A percentile compares a stretch with the other conserved stretches of the same genome.
Evolutionary conservation across 1,140 invertebrate genomes (phyloP).

Genomic region (Calliphora vicina): DNA sequence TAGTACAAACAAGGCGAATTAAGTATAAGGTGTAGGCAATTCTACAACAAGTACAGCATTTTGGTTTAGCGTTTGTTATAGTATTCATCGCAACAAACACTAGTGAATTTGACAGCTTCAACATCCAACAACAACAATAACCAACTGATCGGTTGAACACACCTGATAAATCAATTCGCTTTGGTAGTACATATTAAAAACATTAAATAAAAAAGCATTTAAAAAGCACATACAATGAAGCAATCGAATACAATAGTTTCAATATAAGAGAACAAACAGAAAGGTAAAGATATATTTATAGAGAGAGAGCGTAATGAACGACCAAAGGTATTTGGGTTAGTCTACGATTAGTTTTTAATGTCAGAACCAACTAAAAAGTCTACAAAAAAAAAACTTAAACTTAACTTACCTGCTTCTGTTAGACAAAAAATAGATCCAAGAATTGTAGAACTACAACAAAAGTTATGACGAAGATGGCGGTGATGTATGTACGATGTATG

Average conservation of each 20-base stretch:
- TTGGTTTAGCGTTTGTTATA: too few relatives aligned
- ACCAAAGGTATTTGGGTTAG: not conserved
- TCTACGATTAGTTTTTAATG: not conserved
- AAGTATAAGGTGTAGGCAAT: too few relatives aligned
- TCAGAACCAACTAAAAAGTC: not conserved
- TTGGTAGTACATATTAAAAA: too few relatives aligned
- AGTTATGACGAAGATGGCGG: not conserved
- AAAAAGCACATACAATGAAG: not conserved
- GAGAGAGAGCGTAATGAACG: not conserved
- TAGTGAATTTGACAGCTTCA: too few relatives aligned
- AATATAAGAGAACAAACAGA: not conserved
- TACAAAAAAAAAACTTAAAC: not conserved
- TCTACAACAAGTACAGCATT: too few relatives aligned
- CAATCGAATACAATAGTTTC: not conserved
- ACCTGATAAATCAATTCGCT: too few relatives aligned
- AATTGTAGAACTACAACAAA: not conserved
- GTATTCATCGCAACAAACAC: too few relatives aligned
- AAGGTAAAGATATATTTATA: too few relatives aligned
- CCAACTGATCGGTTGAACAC: too few relatives aligned
- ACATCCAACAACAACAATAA: too few relatives aligned
- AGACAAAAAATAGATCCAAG: not conserved
- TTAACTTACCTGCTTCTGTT: not conserved
- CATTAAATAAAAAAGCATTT: conserved; percentile 36
- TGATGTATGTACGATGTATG: not conserved
- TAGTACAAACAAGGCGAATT: too few relatives aligned